A percentile compares a stretch with the other conserved stretches of the same genome.
These are phyloP conservation scores for Drosophila nikananu DNA, from an alignment of 1,140 invertebrate species.

Conservation along the genomic window DNA sequence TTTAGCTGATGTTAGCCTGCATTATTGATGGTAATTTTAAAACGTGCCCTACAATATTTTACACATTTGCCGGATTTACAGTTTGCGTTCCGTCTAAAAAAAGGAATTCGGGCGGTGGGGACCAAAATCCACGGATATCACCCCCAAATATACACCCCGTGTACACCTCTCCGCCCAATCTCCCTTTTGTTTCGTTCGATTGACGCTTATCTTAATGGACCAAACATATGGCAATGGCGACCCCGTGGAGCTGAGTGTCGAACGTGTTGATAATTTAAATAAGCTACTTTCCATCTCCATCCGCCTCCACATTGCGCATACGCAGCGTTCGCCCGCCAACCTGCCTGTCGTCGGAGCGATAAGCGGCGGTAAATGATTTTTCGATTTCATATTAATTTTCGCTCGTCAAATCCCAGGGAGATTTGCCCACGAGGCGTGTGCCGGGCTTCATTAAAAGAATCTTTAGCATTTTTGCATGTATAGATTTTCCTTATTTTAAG, in stretches of 20 bases:
- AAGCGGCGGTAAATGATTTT: conserved; percentile 80
- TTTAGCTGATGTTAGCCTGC: conserved; percentile 37
- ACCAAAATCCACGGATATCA: conserved; percentile 2
- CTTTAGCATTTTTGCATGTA: conserved; percentile 55
- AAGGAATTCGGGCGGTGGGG: conserved; percentile 11
- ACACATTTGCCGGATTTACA: conserved; percentile 82
- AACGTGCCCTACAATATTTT: conserved; percentile 81
- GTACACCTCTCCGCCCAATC: conserved; percentile 22
- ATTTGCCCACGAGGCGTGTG: conserved; percentile 49
- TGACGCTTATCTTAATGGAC: conserved; percentile 84
- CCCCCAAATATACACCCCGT: not conserved
- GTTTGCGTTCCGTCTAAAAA: conserved; percentile 55
- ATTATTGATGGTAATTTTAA: conserved; percentile 84
- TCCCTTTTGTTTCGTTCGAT: conserved; percentile 72
- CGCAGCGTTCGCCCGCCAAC: conserved; percentile 60
- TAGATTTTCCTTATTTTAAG: conserved; percentile 13
- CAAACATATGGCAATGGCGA: conserved; percentile 73
- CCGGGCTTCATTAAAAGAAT: conserved; percentile 72
- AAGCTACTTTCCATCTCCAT: conserved; percentile 73
- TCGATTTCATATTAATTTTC: conserved; percentile 79
- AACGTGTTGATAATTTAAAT: conserved; percentile 84
- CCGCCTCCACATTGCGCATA: conserved; percentile 68
- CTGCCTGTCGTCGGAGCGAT: conserved; percentile 70
- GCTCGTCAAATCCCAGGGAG: conserved; percentile 70
- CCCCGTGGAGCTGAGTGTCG: conserved; percentile 2